These are phyloP conservation scores for Mormyrus iriodes DNA, from an alignment of 2,113 vertebrate genomes.

Conservation along the genomic window DNA sequence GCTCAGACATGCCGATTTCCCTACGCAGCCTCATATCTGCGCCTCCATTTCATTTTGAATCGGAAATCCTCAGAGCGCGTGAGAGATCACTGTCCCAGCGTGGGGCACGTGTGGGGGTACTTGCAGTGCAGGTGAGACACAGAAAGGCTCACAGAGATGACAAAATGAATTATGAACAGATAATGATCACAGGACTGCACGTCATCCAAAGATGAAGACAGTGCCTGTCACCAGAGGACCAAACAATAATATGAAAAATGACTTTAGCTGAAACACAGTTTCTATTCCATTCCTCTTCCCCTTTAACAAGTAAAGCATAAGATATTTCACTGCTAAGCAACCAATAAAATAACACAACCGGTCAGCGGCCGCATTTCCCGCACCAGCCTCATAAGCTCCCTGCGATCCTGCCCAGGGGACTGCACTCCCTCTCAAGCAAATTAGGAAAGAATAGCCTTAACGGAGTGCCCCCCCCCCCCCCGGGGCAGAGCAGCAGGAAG, in stretches of 20 bases:
- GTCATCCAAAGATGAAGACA: background rate
- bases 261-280: background rate
- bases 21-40: background rate
- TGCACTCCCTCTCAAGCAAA: background rate
- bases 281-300: background rate
- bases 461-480: background rate
- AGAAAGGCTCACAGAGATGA: background rate
- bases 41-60: background rate
- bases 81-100: background rate
- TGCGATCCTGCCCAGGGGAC: background rate
- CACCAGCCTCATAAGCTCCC: background rate
- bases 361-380: background rate
- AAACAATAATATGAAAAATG: background rate
- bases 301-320: background rate
- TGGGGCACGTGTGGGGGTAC: background rate
- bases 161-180: background rate
- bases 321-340: background rate
- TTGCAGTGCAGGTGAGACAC: background rate
- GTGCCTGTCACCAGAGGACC: background rate
- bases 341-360: background rate
- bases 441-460: background rate
- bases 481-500: background rate
- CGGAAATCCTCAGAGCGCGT: conserved; percentile 4
- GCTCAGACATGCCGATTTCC: background rate
- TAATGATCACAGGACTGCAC: background rate